phyloP scores from a whole-genome alignment of 2,113 vertebrate species.

The Cyphomyrus discorhynchus region DNA sequence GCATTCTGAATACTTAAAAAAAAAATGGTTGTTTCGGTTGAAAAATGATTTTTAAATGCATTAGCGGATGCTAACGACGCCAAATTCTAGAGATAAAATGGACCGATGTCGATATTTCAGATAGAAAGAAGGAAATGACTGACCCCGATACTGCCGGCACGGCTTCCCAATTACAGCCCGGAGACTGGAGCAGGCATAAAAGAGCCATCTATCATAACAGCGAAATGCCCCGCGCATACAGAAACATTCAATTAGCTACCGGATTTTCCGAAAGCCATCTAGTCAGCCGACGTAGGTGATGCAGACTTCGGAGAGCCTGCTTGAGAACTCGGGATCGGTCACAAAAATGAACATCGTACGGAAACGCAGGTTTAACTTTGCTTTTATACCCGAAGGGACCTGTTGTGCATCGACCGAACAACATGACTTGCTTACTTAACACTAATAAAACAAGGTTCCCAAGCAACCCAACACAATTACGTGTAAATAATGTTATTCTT shows the following conservation, averaged over 20 bases:
- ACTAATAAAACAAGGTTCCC: background rate
- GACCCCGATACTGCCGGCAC: background rate
- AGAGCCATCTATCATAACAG: background rate
- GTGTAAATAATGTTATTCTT: background rate
- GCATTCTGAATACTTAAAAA: background rate
- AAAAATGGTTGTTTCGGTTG: background rate
- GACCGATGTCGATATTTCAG: background rate
- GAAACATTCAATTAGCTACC: background rate
- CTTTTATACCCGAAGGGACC: background rate
- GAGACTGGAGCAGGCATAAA: background rate
- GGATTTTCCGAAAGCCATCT: background rate
- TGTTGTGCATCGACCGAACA: background rate
- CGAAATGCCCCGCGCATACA: background rate
- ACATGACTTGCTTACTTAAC: background rate
- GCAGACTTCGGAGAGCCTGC: background rate
- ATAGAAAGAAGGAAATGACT: background rate
- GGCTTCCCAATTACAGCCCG: background rate
- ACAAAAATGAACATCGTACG: background rate
- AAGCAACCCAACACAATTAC: background rate
- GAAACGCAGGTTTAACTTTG: background rate
- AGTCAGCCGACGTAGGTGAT: background rate
- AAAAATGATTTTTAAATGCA: background rate
- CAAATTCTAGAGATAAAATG: background rate
- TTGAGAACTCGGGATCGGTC: background rate
- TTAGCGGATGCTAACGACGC: background rate